These are phyloP conservation scores for Slavum lentiscoides DNA, from an alignment of 2,888 invertebrate species.

Conservation along the genomic window DNA sequence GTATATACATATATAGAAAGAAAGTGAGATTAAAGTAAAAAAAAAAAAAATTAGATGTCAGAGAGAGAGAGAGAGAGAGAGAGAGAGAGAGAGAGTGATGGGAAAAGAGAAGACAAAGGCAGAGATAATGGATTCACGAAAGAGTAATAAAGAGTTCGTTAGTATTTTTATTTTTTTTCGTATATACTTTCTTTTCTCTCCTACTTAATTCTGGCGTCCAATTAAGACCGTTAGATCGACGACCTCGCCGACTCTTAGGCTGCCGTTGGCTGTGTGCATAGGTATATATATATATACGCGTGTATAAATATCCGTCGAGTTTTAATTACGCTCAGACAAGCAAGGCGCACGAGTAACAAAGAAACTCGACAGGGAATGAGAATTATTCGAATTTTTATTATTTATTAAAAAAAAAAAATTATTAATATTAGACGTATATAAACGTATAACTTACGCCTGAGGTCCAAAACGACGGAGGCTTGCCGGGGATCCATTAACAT, in stretches of 20 bases:
- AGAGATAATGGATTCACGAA: constrained; percentile 31
- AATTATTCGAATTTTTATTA: background rate
- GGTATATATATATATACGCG: background rate
- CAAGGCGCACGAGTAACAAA: too few species aligned
- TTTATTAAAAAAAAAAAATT: background rate
- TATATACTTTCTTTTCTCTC: constrained; percentile 18
- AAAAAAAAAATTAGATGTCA: background rate
- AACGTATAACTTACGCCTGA: constrained; percentile 70
- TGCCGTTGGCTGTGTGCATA: background rate
- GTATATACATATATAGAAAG: background rate
- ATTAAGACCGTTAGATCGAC: constrained; percentile 35
- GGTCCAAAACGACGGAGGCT: constrained; percentile 74
- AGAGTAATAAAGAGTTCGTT: constrained; percentile 27
- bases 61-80: background rate
- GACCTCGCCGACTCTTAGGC: background rate
- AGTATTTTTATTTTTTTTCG: constrained; percentile 5
- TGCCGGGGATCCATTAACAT: constrained; percentile 79
- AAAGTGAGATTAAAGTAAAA: background rate
- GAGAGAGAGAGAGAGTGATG: background rate
- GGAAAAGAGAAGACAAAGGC: background rate
- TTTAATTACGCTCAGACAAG: constrained; percentile 16
- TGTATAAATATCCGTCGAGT: constrained; percentile 4
- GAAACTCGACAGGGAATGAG: background rate
- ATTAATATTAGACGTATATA: background rate
- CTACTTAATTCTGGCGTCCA: constrained; percentile 36